Evolutionary conservation across 2,797 vertebrate genomes (phyloP).

Genomic region (Coluber constrictor): DNA sequence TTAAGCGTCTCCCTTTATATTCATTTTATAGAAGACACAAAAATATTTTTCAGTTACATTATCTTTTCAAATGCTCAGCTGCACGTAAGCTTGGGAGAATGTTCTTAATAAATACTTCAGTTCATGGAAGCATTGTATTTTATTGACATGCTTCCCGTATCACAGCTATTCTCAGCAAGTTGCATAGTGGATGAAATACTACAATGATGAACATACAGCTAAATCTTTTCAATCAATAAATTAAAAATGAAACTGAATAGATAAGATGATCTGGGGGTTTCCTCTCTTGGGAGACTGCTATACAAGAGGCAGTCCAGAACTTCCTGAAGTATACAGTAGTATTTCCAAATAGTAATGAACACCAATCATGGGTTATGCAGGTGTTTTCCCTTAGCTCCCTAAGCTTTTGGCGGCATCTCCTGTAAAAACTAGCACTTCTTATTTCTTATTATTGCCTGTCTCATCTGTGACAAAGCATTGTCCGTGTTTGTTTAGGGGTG

Average conservation of each 20-base stretch:
- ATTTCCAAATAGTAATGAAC: background rate
- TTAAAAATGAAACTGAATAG: background rate
- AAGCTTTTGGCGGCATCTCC: background rate
- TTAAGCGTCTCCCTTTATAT: background rate
- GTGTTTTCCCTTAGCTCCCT: background rate
- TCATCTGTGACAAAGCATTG: background rate
- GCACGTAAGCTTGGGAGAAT: background rate
- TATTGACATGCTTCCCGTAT: background rate
- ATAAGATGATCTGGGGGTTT: fast-evolving
- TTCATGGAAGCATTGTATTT: background rate
- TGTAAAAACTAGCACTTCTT: background rate
- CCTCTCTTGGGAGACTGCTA: background rate
- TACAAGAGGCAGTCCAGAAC: background rate
- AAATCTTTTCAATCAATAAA: background rate
- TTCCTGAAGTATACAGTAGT: background rate
- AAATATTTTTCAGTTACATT: background rate
- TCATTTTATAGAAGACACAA: background rate
- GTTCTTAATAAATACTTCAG: background rate
- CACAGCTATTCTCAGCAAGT: background rate
- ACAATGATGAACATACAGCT: constrained; percentile 1
- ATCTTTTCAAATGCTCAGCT: background rate
- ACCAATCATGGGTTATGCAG: background rate
- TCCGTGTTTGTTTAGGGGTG: background rate
- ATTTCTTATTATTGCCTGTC: background rate
- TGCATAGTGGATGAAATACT: background rate